Percentiles rank a stretch among this genome's conserved stretches.
These are phyloP conservation scores for Gryon sp. DNA, from an alignment of 1,140 invertebrate genomes.

Conservation along the genomic window DNA sequence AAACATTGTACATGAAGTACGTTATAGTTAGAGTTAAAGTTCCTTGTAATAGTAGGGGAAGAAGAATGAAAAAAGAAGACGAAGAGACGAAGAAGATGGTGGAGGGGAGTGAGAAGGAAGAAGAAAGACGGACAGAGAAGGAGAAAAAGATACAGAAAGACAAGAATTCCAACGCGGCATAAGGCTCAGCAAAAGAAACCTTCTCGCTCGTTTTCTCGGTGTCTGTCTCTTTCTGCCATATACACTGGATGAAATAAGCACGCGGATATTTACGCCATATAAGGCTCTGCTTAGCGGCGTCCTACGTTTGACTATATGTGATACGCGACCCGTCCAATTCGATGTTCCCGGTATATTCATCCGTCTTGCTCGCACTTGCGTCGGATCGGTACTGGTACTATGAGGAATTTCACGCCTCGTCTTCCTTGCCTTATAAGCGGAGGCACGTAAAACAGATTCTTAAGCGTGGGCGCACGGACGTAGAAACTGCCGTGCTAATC, in stretches of 20 bases:
- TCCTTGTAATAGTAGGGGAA: neutral
- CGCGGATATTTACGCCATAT: slow-evolving; percentile 62
- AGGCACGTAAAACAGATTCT: slow-evolving; percentile 60
- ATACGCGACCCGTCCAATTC: slow-evolving; percentile 54
- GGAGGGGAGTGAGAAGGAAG: neutral
- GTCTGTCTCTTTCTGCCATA: slow-evolving; percentile 2
- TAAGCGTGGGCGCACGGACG: slow-evolving; percentile 45
- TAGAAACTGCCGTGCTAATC: slow-evolving; percentile 45
- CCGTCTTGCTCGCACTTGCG: slow-evolving; percentile 41
- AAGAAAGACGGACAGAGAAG: neutral
- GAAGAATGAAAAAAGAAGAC: neutral
- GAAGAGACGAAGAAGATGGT: neutral
- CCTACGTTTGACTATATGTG: slow-evolving; percentile 52
- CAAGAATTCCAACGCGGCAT: slow-evolving; percentile 44
- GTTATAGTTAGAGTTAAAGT: slow-evolving; percentile 22
- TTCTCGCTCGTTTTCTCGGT: neutral
- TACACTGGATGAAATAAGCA: slow-evolving; percentile 44
- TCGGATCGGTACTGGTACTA: slow-evolving; percentile 41
- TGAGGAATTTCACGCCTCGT: slow-evolving; percentile 63
- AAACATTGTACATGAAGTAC: slow-evolving; percentile 17
- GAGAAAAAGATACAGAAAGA: slow-evolving; percentile 18
- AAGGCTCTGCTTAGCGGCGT: slow-evolving; percentile 63
- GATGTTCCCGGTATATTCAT: slow-evolving; percentile 48
- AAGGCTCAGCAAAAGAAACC: slow-evolving; percentile 42
- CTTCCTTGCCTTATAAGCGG: slow-evolving; percentile 55